Evolutionary conservation across 2,888 invertebrate genomes (phyloP).

Genomic region (Lomographa bimaculata): DNA sequence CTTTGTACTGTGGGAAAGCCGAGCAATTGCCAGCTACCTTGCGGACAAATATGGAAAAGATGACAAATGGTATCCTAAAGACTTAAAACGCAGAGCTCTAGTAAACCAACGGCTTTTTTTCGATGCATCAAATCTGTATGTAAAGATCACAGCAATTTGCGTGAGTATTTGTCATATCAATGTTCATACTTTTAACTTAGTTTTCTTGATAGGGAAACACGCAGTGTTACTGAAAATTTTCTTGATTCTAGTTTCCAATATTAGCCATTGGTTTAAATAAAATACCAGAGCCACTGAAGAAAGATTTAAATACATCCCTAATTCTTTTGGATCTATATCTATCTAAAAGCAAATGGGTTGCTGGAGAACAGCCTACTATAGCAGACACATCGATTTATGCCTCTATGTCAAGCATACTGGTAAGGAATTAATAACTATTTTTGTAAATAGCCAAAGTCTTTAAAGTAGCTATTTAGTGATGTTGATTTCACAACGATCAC

Average conservation of each 20-base stretch:
- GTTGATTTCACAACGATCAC: no score
- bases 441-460: no score
- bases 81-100: slow-evolving; percentile 79
- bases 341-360: slow-evolving; percentile 82
- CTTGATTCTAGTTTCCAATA: slow-evolving; percentile 82
- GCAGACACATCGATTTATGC: slow-evolving; percentile 86
- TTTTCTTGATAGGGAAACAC: background rate
- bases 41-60: slow-evolving; percentile 84
- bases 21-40: slow-evolving; percentile 86
- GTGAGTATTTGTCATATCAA: slow-evolving; percentile 80
- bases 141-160: slow-evolving; percentile 85
- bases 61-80: slow-evolving; percentile 84
- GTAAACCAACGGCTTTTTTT: slow-evolving; percentile 86
- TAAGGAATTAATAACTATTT: no score
- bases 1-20: slow-evolving; percentile 87
- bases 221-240: no score
- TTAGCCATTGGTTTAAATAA: slow-evolving; percentile 83
- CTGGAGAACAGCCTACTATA: slow-evolving; percentile 84
- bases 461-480: no score
- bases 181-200: no score
- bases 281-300: slow-evolving; percentile 77
- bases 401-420: slow-evolving; percentile 80
- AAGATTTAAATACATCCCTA: slow-evolving; percentile 83
- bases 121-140: slow-evolving; percentile 84
- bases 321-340: slow-evolving; percentile 84